Conservation (phyloP, 2,113 vertebrate genomes). For the Macroglossus sobrinus region DNA sequence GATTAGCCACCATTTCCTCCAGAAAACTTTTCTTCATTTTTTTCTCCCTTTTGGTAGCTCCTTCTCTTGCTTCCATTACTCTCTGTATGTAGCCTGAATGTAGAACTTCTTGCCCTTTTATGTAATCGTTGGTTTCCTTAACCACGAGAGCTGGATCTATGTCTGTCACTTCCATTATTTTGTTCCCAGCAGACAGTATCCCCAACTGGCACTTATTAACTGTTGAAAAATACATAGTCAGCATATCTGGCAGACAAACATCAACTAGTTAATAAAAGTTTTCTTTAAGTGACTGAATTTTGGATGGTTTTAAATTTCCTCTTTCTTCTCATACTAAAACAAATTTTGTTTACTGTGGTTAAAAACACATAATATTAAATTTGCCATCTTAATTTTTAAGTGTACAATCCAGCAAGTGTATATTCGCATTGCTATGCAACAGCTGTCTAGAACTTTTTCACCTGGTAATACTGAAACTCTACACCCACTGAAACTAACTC, state of each 20-base stretch:
- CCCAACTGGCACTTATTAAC: background rate
- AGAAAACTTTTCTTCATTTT: background rate
- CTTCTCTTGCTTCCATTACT: background rate
- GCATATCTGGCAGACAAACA: background rate
- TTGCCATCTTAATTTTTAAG: background rate
- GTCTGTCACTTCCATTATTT: background rate
- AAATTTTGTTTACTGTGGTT: background rate
- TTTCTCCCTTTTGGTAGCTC: no score
- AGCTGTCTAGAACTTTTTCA: background rate
- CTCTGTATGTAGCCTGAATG: background rate
- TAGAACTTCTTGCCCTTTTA: background rate
- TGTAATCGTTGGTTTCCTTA: background rate
- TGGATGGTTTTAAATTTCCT: background rate
- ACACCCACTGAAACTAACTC: no score
- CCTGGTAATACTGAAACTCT: background rate
- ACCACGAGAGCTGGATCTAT: background rate
- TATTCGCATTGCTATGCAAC: background rate
- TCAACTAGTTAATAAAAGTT: background rate
- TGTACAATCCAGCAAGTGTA: background rate
- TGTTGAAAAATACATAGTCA: background rate
- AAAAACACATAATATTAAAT: background rate
- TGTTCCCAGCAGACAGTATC: background rate
- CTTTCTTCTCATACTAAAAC: background rate
- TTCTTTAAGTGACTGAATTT: background rate
- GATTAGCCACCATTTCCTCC: background rate